A percentile compares a stretch with the other conserved stretches of the same genome.
phyloP scores from a whole-genome alignment of 2,113 vertebrate genomes.

The Notiomystis cincta region DNA sequence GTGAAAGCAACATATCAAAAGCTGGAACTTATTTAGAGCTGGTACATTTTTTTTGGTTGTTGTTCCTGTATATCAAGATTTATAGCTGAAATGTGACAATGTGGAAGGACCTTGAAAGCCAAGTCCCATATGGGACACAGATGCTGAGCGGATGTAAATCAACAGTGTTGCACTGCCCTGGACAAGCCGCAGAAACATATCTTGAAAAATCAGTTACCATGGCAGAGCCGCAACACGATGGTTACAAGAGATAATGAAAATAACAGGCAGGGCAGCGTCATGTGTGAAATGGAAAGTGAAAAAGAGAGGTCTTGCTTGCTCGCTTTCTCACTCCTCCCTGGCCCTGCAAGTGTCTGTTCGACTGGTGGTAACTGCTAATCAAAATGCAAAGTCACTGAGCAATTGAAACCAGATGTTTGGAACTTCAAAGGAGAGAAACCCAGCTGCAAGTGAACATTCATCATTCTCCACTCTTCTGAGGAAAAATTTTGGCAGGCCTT shows the following conservation, averaged over 20 bases:
- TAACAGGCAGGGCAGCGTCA: not conserved
- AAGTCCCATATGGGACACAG: conserved; percentile 40
- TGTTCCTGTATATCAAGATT: conserved; percentile 52
- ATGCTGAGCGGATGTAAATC: conserved; percentile 59
- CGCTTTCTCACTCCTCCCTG: not conserved
- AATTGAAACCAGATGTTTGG: conserved; percentile 80
- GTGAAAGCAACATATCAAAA: conserved; percentile 49
- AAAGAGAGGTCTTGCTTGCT: conserved; percentile 35
- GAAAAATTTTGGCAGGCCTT: conserved; percentile 59
- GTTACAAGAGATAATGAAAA: conserved; percentile 47
- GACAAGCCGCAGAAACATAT: conserved; percentile 23
- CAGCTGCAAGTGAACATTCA: conserved; percentile 54
- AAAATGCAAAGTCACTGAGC: conserved; percentile 53
- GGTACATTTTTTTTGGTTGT: conserved; percentile 14
- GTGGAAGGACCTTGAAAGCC: conserved; percentile 58
- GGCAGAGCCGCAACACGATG: not conserved
- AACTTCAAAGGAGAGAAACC: conserved; percentile 77
- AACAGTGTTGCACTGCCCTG: conserved; percentile 2
- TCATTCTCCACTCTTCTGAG: conserved; percentile 59
- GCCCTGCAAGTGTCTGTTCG: conserved; percentile 35
- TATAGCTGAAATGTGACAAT: conserved; percentile 53
- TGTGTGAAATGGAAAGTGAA: conserved; percentile 58
- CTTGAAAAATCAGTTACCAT: conserved; percentile 55
- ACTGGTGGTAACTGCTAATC: conserved; percentile 68
- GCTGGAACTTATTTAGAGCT: conserved; percentile 30